Evolutionary conservation across 2,797 vertebrate species (phyloP).

Genomic region (Rhinichthys osculus): DNA sequence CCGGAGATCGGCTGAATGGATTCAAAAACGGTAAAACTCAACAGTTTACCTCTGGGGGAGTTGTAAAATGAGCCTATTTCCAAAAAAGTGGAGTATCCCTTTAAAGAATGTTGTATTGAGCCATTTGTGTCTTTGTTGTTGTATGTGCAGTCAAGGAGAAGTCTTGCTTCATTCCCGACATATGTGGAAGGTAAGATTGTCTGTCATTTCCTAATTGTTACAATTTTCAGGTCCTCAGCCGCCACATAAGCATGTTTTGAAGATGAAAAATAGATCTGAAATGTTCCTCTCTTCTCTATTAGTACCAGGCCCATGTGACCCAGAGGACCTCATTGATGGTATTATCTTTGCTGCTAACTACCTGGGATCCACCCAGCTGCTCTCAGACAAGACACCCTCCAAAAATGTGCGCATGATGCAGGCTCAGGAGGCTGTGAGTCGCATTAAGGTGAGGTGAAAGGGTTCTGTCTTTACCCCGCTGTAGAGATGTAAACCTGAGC

Average conservation of each 20-base stretch:
- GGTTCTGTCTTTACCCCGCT: neutral
- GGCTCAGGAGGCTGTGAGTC: constrained; percentile 95
- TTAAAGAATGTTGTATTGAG: constrained; percentile 1
- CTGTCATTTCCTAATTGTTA: neutral
- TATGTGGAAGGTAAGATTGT: constrained; percentile 94
- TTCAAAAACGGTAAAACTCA: no score
- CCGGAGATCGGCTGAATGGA: no score
- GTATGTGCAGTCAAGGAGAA: constrained; percentile 90
- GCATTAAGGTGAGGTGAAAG: constrained; percentile 89
- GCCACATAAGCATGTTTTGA: neutral
- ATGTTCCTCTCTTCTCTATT: constrained; percentile 1
- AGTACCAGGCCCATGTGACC: constrained; percentile 98
- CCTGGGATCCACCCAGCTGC: constrained; percentile 94
- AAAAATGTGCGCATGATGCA: constrained; percentile 99
- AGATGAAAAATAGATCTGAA: neutral
- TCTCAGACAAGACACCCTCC: constrained; percentile 97
- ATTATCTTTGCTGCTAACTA: constrained; percentile 98
- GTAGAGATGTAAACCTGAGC: constrained; percentile 8
- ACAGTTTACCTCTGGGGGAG: no score
- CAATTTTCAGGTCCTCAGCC: neutral
- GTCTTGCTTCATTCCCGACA: constrained; percentile 93
- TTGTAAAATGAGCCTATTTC: no score
- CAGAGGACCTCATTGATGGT: constrained; percentile 96
- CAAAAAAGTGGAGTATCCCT: no score
- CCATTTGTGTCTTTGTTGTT: constrained; percentile 56